Evolutionary conservation across 1,140 invertebrate species (phyloP).

Genomic region (Calephelis nemesis): DNA sequence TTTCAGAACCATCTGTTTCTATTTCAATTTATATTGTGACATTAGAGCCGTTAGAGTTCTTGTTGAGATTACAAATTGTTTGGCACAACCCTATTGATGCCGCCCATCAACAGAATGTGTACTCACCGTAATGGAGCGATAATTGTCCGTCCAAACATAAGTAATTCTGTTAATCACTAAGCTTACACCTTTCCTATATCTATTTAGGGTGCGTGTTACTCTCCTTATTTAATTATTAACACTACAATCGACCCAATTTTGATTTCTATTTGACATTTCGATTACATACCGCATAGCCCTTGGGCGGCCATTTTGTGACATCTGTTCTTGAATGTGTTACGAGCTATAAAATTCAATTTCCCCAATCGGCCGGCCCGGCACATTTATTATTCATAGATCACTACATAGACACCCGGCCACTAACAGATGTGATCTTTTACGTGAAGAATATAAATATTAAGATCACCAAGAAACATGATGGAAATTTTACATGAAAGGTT

Average conservation of each 20-base stretch:
- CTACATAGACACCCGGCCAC: slow-evolving; percentile 68
- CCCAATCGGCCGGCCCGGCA: slow-evolving; percentile 73
- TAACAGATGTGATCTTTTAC: slow-evolving; percentile 78
- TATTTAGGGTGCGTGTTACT: slow-evolving; percentile 34
- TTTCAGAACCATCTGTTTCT: too few species aligned
- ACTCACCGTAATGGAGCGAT: slow-evolving; percentile 70
- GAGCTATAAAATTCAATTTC: slow-evolving; percentile 79
- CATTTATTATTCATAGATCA: slow-evolving; percentile 78
- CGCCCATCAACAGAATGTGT: slow-evolving; percentile 36
- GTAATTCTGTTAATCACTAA: slow-evolving; percentile 76
- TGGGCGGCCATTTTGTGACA: slow-evolving; percentile 74
- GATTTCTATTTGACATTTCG: slow-evolving; percentile 78
- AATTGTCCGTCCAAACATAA: slow-evolving; percentile 75
- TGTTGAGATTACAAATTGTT: background rate
- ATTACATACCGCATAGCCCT: slow-evolving; percentile 61
- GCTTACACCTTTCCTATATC: slow-evolving; percentile 56
- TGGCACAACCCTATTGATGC: background rate
- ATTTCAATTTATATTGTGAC: too few species aligned
- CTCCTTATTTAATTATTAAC: slow-evolving; percentile 78
- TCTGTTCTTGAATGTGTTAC: slow-evolving; percentile 76
- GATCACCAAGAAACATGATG: slow-evolving; percentile 46
- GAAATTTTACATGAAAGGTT: slow-evolving; percentile 41
- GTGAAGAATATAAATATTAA: slow-evolving; percentile 70
- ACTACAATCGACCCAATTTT: slow-evolving; percentile 77
- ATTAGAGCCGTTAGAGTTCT: too few species aligned